Percentiles rank a stretch among this genome's conserved stretches.
Conservation (phyloP, 2,888 invertebrate genomes). For the Leucophenga maculata region DNA sequence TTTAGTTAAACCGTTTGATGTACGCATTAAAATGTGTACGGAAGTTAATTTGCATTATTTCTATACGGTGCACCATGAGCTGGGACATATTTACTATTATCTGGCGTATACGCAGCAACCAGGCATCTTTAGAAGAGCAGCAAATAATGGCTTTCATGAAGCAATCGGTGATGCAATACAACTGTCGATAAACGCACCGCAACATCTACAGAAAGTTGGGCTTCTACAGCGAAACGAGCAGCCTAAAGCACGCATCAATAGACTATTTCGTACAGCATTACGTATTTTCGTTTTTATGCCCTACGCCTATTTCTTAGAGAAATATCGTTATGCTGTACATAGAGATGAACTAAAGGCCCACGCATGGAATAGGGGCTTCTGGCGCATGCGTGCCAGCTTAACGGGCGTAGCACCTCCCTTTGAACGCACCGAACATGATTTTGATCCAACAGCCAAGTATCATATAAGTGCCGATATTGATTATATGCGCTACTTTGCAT, state of each 20-base stretch:
- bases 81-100: no score
- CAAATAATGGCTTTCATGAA: no score
- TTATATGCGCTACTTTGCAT: slow-evolving; percentile 80
- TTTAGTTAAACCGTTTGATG: no score
- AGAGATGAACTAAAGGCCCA: slow-evolving; percentile 76
- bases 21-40: no score
- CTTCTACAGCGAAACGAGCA: slow-evolving; percentile 77
- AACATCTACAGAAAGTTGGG: slow-evolving; percentile 81
- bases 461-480: slow-evolving; percentile 82
- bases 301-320: slow-evolving; percentile 80
- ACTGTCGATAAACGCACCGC: slow-evolving; percentile 80
- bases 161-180: no score
- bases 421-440: slow-evolving; percentile 78
- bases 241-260: slow-evolving; percentile 78
- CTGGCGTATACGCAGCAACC: no score
- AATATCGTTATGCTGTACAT: slow-evolving; percentile 81
- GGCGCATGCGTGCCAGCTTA: slow-evolving; percentile 77
- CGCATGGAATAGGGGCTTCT: slow-evolving; percentile 79
- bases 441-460: slow-evolving; percentile 84
- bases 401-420: slow-evolving; percentile 81
- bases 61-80: no score
- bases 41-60: no score
- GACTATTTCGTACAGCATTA: slow-evolving; percentile 79
- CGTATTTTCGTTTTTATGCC: slow-evolving; percentile 82
- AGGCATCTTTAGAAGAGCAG: no score